Percentiles rank a stretch among this genome's conserved stretches.
These are phyloP conservation scores for Clusia tigrina DNA, from an alignment of 2,888 invertebrate species.

Conservation along the genomic window DNA sequence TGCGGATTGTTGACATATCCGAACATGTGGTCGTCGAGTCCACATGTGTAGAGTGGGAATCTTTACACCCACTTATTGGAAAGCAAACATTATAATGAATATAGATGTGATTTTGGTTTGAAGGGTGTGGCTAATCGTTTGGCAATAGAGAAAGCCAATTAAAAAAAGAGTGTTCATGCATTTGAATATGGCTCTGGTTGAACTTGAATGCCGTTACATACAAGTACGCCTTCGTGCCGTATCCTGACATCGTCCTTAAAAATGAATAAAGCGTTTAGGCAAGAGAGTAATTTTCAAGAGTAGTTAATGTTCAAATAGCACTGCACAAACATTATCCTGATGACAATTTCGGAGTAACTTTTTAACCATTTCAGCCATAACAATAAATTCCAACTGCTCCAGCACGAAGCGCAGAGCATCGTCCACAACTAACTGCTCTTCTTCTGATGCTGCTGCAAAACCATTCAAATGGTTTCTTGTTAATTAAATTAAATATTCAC, in stretches of 20 bases:
- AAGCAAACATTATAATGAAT: constrained; percentile 50
- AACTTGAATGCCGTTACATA: neutral
- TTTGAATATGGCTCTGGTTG: neutral
- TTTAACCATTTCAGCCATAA: constrained; percentile 47
- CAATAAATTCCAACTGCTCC: constrained; percentile 53
- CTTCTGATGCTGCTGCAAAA: constrained; percentile 27
- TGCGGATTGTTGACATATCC: constrained; percentile 58
- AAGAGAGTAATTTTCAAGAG: neutral
- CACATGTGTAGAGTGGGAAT: constrained; percentile 21
- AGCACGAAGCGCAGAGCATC: constrained; percentile 15
- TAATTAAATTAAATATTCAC: constrained; percentile 63
- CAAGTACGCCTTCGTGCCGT: no score
- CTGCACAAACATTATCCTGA: constrained; percentile 18
- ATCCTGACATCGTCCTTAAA: no score
- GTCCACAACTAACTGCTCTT: constrained; percentile 14
- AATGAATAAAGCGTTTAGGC: no score
- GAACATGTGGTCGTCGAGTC: constrained; percentile 50
- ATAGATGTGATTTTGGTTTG: constrained; percentile 59
- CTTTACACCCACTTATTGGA: constrained; percentile 37
- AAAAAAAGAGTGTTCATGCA: constrained; percentile 32
- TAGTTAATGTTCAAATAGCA: neutral
- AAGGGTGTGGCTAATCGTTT: constrained; percentile 53
- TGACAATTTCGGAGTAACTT: constrained; percentile 24
- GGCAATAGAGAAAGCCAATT: constrained; percentile 47
- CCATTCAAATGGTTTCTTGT: constrained; percentile 56